A percentile compares a stretch with the other conserved stretches of the same genome.
Evolutionary conservation across 2,888 invertebrate genomes (phyloP).

Genomic region (Trichogramma evanescens): DNA sequence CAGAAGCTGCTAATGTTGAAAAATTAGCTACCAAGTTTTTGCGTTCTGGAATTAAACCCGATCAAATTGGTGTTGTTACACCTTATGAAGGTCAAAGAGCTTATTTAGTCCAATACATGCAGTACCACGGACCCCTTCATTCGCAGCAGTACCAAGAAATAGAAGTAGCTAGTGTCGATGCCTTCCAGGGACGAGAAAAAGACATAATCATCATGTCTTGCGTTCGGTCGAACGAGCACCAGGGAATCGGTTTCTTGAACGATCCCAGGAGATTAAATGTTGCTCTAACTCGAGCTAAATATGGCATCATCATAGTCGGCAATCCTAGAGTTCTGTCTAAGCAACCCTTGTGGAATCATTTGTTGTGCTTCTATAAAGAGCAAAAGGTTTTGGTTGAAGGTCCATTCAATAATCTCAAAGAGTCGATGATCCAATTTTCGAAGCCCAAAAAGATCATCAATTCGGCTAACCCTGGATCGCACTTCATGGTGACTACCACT

Average conservation of each 20-base stretch:
- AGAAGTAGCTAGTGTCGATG: constrained; percentile 98
- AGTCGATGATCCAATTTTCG: constrained; percentile 92
- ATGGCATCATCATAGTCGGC: constrained; percentile 95
- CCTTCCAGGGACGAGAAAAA: constrained; percentile 98
- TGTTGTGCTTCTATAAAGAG: constrained; percentile 95
- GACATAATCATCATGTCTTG: constrained; percentile 99
- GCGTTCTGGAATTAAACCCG: constrained; percentile 90
- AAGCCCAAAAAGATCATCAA: constrained; percentile 95
- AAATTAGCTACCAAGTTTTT: constrained; percentile 93
- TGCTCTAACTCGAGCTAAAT: constrained; percentile 93
- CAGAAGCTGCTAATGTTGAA: constrained; percentile 97
- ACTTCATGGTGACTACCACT: constrained; percentile 96
- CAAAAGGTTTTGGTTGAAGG: constrained; percentile 96
- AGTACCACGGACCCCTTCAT: constrained; percentile 94
- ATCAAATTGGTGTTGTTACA: constrained; percentile 97
- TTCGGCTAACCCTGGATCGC: constrained; percentile 88
- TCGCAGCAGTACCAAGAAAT: constrained; percentile 96
- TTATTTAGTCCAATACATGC: constrained; percentile 97
- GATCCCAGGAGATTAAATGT: constrained; percentile 97
- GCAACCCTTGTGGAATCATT: constrained; percentile 97
- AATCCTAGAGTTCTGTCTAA: constrained; percentile 98
- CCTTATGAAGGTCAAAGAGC: constrained; percentile 98
- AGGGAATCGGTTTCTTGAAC: constrained; percentile 97
- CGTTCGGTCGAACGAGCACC: constrained; percentile 96
- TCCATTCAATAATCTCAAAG: constrained; percentile 92